Conservation (phyloP, 2,113 vertebrate genomes). For the Hoplias malabaricus region DNA sequence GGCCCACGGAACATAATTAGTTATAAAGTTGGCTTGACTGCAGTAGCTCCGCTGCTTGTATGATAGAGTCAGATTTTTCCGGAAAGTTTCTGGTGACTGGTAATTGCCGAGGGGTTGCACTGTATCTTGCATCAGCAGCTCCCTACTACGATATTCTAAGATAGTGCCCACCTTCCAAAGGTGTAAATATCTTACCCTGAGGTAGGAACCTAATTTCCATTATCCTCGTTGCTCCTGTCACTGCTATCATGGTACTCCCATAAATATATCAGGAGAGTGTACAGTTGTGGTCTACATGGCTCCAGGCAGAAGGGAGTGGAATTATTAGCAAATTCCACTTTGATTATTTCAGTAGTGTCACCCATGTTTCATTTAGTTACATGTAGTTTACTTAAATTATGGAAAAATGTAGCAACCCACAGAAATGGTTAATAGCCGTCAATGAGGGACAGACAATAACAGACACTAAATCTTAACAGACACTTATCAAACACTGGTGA, state of each 20-base stretch:
- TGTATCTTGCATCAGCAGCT: not conserved
- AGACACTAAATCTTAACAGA: no score
- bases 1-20: not conserved
- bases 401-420: not conserved
- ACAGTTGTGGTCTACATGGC: not conserved
- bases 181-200: conserved; percentile 1
- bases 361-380: not conserved
- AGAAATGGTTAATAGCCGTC: not conserved
- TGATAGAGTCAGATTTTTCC: not conserved
- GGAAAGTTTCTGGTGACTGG: conserved; percentile 10
- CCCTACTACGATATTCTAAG: not conserved
- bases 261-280: conserved; percentile 8
- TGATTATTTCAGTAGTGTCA: not conserved
- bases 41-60: not conserved
- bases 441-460: not conserved
- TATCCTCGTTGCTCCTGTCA: not conserved
- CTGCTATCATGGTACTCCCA: not conserved
- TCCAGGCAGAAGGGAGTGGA: not conserved
- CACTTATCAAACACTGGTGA: not conserved
- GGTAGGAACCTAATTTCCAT: conserved; percentile 5
- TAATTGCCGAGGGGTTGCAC: conserved; percentile 1
- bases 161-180: not conserved
- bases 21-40: not conserved
- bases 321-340: not conserved
- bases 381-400: no score